phyloP scores from a whole-genome alignment of 1,140 invertebrate genomes.

The Bombus huntii region DNA sequence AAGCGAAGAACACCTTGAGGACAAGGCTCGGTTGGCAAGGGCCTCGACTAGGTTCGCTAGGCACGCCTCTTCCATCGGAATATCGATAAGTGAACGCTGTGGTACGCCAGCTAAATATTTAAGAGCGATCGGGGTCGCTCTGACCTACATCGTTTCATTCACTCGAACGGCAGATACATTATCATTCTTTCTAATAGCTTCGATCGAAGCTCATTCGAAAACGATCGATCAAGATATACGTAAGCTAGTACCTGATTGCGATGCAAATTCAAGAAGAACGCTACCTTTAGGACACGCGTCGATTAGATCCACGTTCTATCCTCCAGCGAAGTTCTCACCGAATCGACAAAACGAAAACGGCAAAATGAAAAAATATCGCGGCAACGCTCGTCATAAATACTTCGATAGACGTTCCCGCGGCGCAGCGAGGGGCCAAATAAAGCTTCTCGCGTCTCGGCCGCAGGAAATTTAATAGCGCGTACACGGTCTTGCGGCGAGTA shows the following conservation, averaged over 20 bases:
- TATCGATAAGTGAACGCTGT: not conserved
- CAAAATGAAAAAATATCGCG: not conserved
- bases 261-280: not conserved
- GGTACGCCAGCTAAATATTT: not conserved
- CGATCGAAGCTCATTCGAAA: not conserved
- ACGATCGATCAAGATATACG: not conserved
- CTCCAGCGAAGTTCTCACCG: not conserved
- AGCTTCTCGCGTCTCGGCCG: constrained; percentile 7
- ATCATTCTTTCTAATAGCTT: not conserved
- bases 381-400: constrained; percentile 29
- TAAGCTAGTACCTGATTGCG: not conserved
- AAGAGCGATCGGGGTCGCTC: not conserved
- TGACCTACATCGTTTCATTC: not conserved
- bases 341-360: not conserved
- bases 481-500: not conserved
- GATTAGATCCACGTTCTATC: not conserved
- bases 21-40: constrained; percentile 59
- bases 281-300: not conserved
- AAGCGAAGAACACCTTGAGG: constrained; percentile 53
- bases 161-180: not conserved
- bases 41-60: constrained; percentile 18
- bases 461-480: constrained; percentile 30
- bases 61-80: constrained; percentile 36
- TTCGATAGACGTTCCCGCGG: constrained; percentile 9
- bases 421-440: constrained; percentile 25